A percentile compares a stretch with the other conserved stretches of the same genome.
These are phyloP conservation scores for Kradibia gibbosae DNA, from an alignment of 1,140 invertebrate genomes.

Conservation along the genomic window DNA sequence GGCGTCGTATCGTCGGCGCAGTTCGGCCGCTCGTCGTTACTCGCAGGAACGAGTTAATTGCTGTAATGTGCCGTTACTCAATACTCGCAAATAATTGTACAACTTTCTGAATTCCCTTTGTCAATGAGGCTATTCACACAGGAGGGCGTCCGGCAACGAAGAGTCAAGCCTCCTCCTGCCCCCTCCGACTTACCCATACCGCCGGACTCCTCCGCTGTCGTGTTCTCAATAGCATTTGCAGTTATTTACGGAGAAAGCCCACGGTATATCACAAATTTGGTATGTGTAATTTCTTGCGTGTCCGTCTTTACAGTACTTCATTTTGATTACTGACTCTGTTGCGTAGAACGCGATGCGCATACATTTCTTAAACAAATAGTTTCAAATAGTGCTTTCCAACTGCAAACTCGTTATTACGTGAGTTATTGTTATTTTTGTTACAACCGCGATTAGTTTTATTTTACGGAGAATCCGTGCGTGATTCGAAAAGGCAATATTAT, in stretches of 20 bases:
- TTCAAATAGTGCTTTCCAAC: background rate
- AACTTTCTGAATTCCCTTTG: constrained; percentile 43
- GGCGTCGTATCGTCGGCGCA: background rate
- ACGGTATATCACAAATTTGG: constrained; percentile 2
- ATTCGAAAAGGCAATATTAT: background rate
- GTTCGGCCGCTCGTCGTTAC: background rate
- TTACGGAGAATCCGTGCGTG: background rate
- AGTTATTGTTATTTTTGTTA: background rate
- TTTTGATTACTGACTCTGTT: constrained; percentile 21
- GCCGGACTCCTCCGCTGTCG: background rate
- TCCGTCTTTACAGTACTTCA: background rate
- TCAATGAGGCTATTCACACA: background rate
- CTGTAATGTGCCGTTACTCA: constrained; percentile 40
- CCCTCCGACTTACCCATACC: background rate
- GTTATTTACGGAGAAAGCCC: constrained; percentile 33
- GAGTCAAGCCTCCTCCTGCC: no score
- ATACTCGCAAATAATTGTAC: constrained; percentile 40
- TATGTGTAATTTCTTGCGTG: constrained; percentile 3
- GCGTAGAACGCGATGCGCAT: background rate
- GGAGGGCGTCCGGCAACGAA: background rate
- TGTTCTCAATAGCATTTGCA: constrained; percentile 2
- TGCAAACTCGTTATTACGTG: background rate
- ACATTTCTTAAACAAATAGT: constrained; percentile 20
- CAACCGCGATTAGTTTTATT: background rate
- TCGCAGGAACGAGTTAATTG: constrained; percentile 39